A percentile compares a stretch with the other conserved stretches of the same genome.
Conservation (phyloP, 2,113 vertebrate genomes). For the Leucoraja erinaceus region DNA sequence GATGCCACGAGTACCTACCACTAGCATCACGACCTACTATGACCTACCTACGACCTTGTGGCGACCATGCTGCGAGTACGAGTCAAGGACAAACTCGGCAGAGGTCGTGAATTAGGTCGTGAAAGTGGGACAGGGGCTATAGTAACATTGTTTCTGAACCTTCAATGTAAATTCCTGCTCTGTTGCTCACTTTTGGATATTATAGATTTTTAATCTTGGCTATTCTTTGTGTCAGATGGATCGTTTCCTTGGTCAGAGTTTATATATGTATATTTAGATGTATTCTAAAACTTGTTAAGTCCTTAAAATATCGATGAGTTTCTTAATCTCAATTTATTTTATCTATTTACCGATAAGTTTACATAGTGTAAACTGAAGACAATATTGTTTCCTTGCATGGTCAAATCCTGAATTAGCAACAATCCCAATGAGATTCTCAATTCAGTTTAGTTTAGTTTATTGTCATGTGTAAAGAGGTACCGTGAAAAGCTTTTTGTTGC, state of each 20-base stretch:
- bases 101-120: no score
- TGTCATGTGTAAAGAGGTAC: no score
- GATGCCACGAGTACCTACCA: no score
- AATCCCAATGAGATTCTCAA: background rate
- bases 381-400: background rate
- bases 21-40: no score
- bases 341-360: background rate
- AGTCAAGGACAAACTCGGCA: no score
- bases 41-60: no score
- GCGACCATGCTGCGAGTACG: no score
- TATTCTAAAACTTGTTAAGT: background rate
- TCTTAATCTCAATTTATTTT: background rate
- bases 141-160: no score
- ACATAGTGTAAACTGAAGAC: background rate
- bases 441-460: no score
- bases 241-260: background rate
- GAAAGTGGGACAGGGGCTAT: no score
- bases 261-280: background rate
- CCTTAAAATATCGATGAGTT: background rate
- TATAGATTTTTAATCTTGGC: background rate
- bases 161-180: background rate
- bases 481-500: no score
- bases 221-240: background rate
- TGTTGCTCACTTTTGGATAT: background rate
- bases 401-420: background rate